Evolutionary conservation across 2,113 vertebrate species (phyloP).

Genomic region (Ptyas mucosa): DNA sequence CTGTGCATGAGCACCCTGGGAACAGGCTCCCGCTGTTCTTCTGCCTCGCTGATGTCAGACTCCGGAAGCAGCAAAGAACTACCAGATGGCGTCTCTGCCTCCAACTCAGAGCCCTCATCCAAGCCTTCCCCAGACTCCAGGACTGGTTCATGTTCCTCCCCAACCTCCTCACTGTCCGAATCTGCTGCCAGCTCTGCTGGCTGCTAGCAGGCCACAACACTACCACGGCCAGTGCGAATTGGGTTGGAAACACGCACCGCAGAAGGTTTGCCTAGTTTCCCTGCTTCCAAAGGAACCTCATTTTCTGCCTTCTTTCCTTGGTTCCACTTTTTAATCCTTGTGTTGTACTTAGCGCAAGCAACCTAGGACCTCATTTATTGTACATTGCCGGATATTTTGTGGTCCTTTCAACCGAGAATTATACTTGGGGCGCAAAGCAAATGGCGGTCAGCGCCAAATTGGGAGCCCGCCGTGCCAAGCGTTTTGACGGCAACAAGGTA

Average conservation of each 20-base stretch:
- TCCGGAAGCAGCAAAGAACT: too few species aligned
- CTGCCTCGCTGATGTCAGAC: too few species aligned
- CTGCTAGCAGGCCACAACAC: too few species aligned
- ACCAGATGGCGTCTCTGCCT: too few species aligned
- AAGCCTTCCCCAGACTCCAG: too few species aligned
- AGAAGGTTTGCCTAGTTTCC: background rate
- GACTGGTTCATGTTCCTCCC: too few species aligned
- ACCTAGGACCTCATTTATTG: background rate
- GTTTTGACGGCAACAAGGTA: background rate
- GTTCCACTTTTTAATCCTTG: background rate
- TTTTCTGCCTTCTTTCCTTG: background rate
- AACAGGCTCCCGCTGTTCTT: too few species aligned
- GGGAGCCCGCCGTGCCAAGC: background rate
- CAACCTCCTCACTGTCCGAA: too few species aligned
- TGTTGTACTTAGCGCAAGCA: background rate
- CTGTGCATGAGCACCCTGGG: too few species aligned
- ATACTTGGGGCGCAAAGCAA: background rate
- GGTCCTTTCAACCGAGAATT: background rate
- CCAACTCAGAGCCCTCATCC: too few species aligned
- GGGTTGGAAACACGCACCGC: background rate
- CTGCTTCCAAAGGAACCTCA: background rate
- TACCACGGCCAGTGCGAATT: too few species aligned
- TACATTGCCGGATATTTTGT: background rate
- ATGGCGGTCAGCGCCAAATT: background rate
- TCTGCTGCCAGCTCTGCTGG: too few species aligned